Percentiles rank a stretch among this genome's conserved stretches.
Evolutionary conservation across 2,113 vertebrate genomes (phyloP).

Genomic region (Tympanuchus pallidicinctus): DNA sequence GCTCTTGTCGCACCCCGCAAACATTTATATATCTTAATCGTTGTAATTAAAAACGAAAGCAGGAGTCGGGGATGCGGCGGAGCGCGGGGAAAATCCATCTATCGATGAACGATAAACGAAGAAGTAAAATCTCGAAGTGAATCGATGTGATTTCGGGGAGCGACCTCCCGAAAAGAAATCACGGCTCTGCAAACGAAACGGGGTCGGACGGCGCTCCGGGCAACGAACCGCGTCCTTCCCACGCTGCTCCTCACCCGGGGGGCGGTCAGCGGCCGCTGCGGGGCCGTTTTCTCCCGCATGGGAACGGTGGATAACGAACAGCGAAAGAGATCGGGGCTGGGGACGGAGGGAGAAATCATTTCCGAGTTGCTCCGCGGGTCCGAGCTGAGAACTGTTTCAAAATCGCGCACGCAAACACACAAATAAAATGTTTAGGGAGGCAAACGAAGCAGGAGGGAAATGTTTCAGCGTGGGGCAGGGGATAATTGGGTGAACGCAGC

Average conservation of each 20-base stretch:
- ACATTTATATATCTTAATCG: too few relatives aligned
- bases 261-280: background rate
- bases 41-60: background rate
- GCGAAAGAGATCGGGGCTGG: background rate
- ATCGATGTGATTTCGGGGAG: fast-evolving
- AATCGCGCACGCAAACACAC: background rate
- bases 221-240: background rate
- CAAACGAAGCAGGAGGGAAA: background rate
- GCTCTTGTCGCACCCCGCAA: background rate
- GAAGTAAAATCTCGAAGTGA: background rate
- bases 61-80: background rate
- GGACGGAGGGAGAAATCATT: fast-evolving
- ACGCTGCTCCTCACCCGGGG: background rate
- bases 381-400: background rate
- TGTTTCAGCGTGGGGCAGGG: background rate
- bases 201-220: background rate
- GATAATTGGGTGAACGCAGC: background rate
- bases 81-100: fast-evolving
- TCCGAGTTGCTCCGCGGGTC: background rate
- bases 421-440: fast-evolving
- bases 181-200: background rate
- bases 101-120: too few relatives aligned
- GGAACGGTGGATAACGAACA: background rate
- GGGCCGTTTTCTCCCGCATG: fast-evolving
- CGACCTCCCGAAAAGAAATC: background rate